These are phyloP conservation scores for Ciona savignyi DNA, from an alignment of 23 tunicate species.

Conservation along the genomic window DNA sequence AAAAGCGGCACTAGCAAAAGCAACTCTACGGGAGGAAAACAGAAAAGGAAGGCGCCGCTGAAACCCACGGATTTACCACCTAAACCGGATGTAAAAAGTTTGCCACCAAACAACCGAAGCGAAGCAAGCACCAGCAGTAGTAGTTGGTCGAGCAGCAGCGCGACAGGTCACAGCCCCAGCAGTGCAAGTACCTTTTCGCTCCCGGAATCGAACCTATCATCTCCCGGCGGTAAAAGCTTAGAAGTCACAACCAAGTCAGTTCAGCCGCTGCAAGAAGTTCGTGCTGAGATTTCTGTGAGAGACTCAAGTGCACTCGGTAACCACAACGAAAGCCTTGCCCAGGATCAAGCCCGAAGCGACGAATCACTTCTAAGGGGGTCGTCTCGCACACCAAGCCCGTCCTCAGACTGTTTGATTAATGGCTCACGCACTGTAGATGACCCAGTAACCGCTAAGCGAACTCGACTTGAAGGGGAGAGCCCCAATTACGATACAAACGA, in stretches of 20 bases:
- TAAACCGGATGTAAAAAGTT: background rate
- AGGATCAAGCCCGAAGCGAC: background rate
- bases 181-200: constrained; percentile 35
- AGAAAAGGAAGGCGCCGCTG: background rate
- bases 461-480: background rate
- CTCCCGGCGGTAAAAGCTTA: background rate
- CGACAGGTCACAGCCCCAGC: constrained; percentile 44
- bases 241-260: background rate
- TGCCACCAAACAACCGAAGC: constrained; percentile 5
- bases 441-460: background rate
- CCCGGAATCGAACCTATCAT: constrained; percentile 5
- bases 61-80: background rate
- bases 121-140: constrained; percentile 36
- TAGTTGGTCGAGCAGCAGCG: constrained; percentile 28
- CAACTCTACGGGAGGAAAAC: background rate
- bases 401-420: background rate
- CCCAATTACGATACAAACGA: background rate
- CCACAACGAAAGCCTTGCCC: background rate
- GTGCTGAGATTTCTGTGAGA: background rate
- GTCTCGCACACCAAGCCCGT: background rate
- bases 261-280: background rate
- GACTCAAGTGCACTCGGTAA: background rate
- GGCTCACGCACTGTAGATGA: background rate
- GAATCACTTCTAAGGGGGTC: background rate
- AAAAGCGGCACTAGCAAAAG: background rate